phyloP scores from a whole-genome alignment of 2,888 invertebrate species.

The Drosophila helvetica region DNA sequence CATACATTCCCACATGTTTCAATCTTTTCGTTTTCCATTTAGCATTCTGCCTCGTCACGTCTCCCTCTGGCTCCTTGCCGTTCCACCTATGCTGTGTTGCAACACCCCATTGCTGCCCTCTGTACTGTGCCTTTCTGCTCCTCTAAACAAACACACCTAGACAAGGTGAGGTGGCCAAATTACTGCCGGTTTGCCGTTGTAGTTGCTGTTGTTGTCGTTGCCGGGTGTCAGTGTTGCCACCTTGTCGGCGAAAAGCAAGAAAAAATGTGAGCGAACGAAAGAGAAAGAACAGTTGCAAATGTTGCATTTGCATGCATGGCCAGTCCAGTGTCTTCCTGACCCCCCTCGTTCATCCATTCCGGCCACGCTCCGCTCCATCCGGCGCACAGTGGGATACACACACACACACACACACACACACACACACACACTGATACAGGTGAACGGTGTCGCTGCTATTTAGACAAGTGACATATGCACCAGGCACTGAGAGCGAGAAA shows the following conservation, averaged over 20 bases:
- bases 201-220: constrained; percentile 37
- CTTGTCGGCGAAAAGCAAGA: constrained; percentile 52
- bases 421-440: constrained; percentile 19
- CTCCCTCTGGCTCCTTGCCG: not conserved
- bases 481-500: constrained; percentile 33
- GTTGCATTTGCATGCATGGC: constrained; percentile 78
- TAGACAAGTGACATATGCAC: constrained; percentile 74
- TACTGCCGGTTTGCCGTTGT: constrained; percentile 63
- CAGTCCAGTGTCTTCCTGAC: constrained; percentile 48
- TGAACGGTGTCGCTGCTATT: constrained; percentile 68
- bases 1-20: not conserved
- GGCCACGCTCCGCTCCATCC: not conserved
- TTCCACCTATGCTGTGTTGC: not conserved
- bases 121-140: not conserved
- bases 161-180: constrained; percentile 74
- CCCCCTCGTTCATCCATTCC: not conserved
- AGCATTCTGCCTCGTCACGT: not conserved
- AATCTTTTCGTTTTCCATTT: constrained; percentile 17
- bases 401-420: not conserved
- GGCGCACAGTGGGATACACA: not conserved
- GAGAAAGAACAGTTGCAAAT: constrained; percentile 64
- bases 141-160: constrained; percentile 53
- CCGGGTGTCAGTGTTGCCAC: constrained; percentile 73
- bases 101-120: not conserved
- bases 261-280: constrained; percentile 18